Base-by-base conservation (phyloP, 1,140 invertebrate species). In the Brachionus plicatilis region DNA sequence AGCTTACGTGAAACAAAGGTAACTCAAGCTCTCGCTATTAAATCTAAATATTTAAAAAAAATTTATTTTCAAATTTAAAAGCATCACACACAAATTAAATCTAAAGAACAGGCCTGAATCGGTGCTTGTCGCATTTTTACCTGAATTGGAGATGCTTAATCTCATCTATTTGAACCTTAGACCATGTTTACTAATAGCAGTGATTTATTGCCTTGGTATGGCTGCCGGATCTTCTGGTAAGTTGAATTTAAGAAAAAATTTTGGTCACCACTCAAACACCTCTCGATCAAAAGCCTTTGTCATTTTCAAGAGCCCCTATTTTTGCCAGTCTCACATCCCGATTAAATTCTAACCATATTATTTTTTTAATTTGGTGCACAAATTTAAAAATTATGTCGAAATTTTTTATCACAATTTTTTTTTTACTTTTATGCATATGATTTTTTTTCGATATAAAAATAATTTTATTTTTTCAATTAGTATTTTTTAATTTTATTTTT, bases 1-100 rank as follows among this genome's bases (percentile, higher is more conserved):
- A 43, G 68, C n/a, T 72, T 72, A 72, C 68, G 68, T 72, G 68
- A 72, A 72, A 72, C 41, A 72, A 72, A 72, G 37, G 68, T 72
- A 72, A 72, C 68, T 72, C 33, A 20, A 60, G 53, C 53, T 47
- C 14, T 37, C 33, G 33, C 33, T 53, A 53, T 60, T 60, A 60
- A 60, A 60, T 60, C 53, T 60, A 60, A 60, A 60, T 60, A 17
- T 60, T 56, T 72, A 17, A 45, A 72, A 43, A 17, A 17, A 17
- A 45, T 72, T 72, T 41, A 41, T 72, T 72, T 72, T 43, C 7
- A 72, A 17, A 72, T 72, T 72, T 20, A 41, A 60, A 24, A 17
- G 53, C 53, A 24, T 60, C 53, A 9, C 17, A 20, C 9, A 20
- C 17, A 60, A 60, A 53, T 17, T 1, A 60, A 60, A 60, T 60